Evolutionary conservation across 2,888 invertebrate genomes (phyloP).

Genomic region (Acanthosepion pharaonis): DNA sequence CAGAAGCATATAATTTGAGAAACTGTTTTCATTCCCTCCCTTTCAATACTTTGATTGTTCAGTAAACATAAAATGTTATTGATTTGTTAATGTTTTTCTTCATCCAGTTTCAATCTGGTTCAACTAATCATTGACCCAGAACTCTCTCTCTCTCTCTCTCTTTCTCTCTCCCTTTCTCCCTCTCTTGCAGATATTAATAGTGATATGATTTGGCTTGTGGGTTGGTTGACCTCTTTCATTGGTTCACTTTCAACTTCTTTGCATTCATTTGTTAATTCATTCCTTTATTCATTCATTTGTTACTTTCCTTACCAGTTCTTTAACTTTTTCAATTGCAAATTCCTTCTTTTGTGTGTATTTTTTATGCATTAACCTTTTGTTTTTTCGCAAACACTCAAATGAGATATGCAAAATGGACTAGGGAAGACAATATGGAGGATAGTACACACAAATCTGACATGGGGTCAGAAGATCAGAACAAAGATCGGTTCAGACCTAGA

Average conservation of each 20-base stretch:
- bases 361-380: no score
- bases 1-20: no score
- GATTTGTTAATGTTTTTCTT: not conserved
- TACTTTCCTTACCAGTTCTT: no score
- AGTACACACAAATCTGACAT: no score
- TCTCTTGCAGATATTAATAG: not conserved
- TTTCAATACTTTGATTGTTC: not conserved
- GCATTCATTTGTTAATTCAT: not conserved
- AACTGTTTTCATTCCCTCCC: not conserved
- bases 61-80: not conserved
- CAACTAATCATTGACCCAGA: conserved; percentile 17
- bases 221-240: not conserved
- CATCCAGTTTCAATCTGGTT: not conserved
- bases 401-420: no score
- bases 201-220: not conserved
- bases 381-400: no score
- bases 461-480: no score
- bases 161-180: not conserved
- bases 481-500: no score
- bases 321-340: no score
- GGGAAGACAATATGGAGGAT: no score
- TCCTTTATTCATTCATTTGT: not conserved
- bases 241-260: not conserved
- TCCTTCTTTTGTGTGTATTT: no score
- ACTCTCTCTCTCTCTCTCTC: not conserved